phyloP scores from a whole-genome alignment of 1,140 invertebrate species.

The Geopemphigus sp. region DNA sequence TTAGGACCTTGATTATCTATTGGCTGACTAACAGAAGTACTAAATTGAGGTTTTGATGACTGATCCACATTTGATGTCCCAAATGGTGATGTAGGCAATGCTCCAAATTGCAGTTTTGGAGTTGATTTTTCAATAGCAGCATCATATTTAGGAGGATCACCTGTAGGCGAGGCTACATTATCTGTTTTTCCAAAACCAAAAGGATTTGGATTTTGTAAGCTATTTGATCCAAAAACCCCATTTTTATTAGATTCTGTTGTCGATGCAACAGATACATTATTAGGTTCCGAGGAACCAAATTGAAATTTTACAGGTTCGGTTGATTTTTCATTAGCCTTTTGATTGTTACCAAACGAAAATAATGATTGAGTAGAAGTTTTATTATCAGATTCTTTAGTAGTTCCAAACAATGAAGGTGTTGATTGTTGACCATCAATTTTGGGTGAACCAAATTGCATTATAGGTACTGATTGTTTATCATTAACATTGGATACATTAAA shows the following conservation, averaged over 20 bases:
- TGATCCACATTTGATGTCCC: not conserved
- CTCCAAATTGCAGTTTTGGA: conserved; percentile 16
- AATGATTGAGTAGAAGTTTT: not conserved
- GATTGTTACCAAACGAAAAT: conserved; percentile 25
- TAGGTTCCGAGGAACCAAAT: not conserved
- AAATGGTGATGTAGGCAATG: not conserved
- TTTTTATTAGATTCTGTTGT: not conserved
- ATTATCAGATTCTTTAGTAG: not conserved
- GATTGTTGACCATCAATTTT: not conserved
- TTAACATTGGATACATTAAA: not conserved
- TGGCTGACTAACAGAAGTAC: not conserved
- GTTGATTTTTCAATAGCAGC: not conserved
- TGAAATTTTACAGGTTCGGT: conserved; percentile 13
- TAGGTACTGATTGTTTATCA: not conserved
- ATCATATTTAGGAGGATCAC: conserved; percentile 20
- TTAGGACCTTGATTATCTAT: not conserved
- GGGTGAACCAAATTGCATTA: not conserved
- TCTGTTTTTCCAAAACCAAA: conserved; percentile 13
- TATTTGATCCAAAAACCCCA: not conserved
- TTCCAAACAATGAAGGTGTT: conserved; percentile 1
- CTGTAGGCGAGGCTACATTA: not conserved
- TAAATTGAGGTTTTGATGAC: conserved; percentile 14
- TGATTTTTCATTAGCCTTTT: not conserved
- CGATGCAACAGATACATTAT: not conserved
- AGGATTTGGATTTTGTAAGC: conserved; percentile 12